These are phyloP conservation scores for Catajapyx aquilonaris DNA, from an alignment of 1,140 invertebrate genomes.

Conservation along the genomic window DNA sequence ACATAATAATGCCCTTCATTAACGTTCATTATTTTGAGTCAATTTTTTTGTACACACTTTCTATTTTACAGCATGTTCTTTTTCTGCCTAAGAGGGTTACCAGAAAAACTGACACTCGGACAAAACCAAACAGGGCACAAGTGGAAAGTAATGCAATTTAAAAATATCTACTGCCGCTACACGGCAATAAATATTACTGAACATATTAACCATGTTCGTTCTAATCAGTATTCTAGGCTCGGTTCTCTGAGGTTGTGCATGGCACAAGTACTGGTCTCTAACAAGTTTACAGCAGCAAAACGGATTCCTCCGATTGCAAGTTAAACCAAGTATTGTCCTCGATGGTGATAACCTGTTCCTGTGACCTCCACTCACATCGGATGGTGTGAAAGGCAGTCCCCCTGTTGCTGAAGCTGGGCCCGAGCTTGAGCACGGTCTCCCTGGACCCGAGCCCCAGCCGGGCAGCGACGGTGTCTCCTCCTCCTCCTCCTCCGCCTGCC, in stretches of 20 bases:
- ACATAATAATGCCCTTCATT: too few species aligned
- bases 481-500: conserved; percentile 10
- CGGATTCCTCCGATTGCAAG: conserved; percentile 1
- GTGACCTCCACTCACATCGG: conserved; percentile 44
- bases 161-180: too few species aligned
- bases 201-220: background rate
- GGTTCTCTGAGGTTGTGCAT: background rate
- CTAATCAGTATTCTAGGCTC: background rate
- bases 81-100: too few species aligned
- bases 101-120: too few species aligned
- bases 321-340: background rate
- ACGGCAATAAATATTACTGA: too few species aligned
- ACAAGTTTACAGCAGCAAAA: background rate
- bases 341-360: conserved; percentile 3
- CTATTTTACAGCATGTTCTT: too few species aligned
- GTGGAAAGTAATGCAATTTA: too few species aligned
- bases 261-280: background rate
- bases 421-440: conserved; percentile 59
- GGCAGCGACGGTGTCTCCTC: conserved; percentile 33
- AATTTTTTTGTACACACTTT: too few species aligned
- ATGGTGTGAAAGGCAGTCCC: conserved; percentile 56
- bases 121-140: too few species aligned
- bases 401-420: conserved; percentile 51
- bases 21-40: too few species aligned
- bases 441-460: conserved; percentile 50